These are phyloP conservation scores for Ianthella basta DNA, from an alignment of 37 sponge, comb jelly and placozoan species.

Conservation along the genomic window DNA sequence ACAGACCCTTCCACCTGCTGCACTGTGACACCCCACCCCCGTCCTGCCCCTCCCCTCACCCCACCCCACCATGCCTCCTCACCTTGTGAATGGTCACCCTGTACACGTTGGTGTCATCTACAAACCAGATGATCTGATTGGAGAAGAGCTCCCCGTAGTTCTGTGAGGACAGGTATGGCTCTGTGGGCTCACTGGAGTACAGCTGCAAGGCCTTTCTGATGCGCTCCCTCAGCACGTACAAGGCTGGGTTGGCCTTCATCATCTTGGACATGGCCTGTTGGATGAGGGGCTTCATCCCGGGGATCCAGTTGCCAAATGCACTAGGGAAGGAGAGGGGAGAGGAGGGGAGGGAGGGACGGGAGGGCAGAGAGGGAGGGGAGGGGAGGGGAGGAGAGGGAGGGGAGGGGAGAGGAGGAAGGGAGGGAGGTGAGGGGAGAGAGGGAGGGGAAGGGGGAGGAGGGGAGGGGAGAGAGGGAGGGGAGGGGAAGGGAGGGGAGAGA, in stretches of 20 bases:
- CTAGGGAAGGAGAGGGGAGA: constrained; percentile 33
- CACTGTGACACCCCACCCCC: too few species aligned
- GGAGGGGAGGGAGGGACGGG: not conserved
- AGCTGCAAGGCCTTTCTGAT: constrained; percentile 97
- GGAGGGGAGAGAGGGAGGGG: too few species aligned
- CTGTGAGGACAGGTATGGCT: constrained; percentile 99
- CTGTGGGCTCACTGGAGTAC: constrained; percentile 98
- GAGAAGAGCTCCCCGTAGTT: constrained; percentile 99
- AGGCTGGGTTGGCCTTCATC: constrained; percentile 99
- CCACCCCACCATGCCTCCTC: too few species aligned
- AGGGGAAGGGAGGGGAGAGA: too few species aligned
- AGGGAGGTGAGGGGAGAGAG: too few species aligned
- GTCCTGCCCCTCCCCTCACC: too few species aligned
- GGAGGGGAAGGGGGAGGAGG: too few species aligned
- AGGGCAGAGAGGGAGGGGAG: not conserved
- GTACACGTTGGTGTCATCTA: constrained; percentile 99
- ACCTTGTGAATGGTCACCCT: constrained; percentile 99
- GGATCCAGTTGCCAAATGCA: constrained; percentile 99
- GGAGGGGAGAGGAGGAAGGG: too few species aligned
- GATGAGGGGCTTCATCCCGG: constrained; percentile 96
- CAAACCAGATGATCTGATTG: constrained; percentile 99
- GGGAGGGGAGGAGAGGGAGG: not conserved
- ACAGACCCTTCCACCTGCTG: too few species aligned
- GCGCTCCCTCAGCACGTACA: constrained; percentile 97
- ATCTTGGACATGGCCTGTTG: constrained; percentile 99